These are phyloP conservation scores for Iselma pallidipennis DNA, from an alignment of 2,888 invertebrate species.

Conservation along the genomic window DNA sequence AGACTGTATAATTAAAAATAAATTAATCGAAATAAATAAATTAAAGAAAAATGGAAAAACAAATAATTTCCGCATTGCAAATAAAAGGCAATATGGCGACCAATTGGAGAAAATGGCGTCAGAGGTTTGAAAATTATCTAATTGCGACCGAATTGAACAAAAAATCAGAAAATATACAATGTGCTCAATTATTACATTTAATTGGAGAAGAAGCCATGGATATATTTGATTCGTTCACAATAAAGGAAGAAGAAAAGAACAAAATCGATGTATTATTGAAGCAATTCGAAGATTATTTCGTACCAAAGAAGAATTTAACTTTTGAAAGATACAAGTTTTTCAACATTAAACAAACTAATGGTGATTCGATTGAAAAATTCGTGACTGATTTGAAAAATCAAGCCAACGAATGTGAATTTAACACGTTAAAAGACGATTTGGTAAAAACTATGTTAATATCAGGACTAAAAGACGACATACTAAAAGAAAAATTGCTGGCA, in stretches of 20 bases:
- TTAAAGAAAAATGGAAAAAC: too few species aligned
- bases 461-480: too few species aligned
- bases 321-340: slow-evolving; percentile 11
- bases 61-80: too few species aligned
- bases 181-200: slow-evolving; percentile 15
- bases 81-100: slow-evolving; percentile 3
- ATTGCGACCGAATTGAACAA: slow-evolving; percentile 16
- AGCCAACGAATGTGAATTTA: too few species aligned
- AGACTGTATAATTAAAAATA: too few species aligned
- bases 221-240: slow-evolving; percentile 26
- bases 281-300: slow-evolving; percentile 28
- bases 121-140: slow-evolving; percentile 20
- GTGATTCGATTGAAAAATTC: too few species aligned
- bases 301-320: slow-evolving; percentile 17
- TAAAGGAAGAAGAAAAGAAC: slow-evolving; percentile 14
- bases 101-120: slow-evolving; percentile 19
- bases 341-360: too few species aligned
- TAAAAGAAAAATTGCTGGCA: too few species aligned
- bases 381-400: too few species aligned
- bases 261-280: slow-evolving; percentile 15
- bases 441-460: too few species aligned
- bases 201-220: slow-evolving; percentile 24
- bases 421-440: too few species aligned
- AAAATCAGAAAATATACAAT: slow-evolving; percentile 13
- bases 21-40: too few species aligned